Percentiles rank a stretch among this genome's conserved stretches.
These are phyloP conservation scores for Brachyhypopomus gauderio DNA, from an alignment of 2,113 vertebrate species.

Conservation along the genomic window DNA sequence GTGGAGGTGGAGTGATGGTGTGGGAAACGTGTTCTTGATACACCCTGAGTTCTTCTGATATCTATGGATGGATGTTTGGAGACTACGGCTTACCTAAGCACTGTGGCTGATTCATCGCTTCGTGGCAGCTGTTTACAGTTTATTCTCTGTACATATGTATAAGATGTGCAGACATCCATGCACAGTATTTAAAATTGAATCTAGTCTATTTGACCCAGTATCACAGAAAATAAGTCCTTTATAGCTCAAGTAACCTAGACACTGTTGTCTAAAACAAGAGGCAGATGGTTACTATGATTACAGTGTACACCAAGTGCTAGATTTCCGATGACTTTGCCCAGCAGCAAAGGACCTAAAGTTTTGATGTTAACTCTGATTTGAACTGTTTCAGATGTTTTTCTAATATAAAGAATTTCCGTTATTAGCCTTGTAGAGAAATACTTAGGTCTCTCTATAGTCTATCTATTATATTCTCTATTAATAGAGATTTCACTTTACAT, in stretches of 20 bases:
- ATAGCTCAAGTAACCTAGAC: conserved; percentile 28
- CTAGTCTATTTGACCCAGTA: background rate
- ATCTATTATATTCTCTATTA: conserved; percentile 27
- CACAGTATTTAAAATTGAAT: background rate
- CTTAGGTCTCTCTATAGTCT: conserved; percentile 23
- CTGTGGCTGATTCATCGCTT: too few species aligned
- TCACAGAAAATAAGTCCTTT: background rate
- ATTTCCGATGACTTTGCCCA: conserved; percentile 24
- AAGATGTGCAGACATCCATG: background rate
- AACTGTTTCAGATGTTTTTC: conserved; percentile 23
- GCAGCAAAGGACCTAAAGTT: conserved; percentile 2
- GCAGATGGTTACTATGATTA: conserved; percentile 55
- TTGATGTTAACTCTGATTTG: background rate
- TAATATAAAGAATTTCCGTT: background rate
- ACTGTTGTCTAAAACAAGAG: conserved; percentile 31
- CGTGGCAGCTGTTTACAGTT: too few species aligned
- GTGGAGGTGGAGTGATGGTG: too few species aligned
- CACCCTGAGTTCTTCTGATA: too few species aligned
- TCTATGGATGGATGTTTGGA: too few species aligned
- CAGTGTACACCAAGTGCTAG: conserved; percentile 44
- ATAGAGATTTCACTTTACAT: conserved; percentile 19
- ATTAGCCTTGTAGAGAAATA: background rate
- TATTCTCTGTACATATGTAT: too few species aligned
- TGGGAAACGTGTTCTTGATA: too few species aligned
- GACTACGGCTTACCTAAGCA: too few species aligned